phyloP scores from a whole-genome alignment of 64 coral and sea anemone species.

The Pachyseris speciosa region DNA sequence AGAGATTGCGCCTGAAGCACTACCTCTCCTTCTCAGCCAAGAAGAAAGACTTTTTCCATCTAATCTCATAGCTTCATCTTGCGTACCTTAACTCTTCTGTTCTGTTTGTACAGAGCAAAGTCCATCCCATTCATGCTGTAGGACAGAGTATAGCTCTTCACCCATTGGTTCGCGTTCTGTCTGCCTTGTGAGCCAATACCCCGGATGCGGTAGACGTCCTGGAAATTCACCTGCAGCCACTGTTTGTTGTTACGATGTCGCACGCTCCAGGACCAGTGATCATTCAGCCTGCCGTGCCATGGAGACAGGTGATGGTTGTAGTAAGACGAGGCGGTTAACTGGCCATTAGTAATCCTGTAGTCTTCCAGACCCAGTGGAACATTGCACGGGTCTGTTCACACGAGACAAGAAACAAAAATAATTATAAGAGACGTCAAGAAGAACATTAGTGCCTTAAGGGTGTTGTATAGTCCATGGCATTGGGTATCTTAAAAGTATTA shows the following conservation, averaged over 20 bases:
- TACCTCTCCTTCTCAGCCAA: no score
- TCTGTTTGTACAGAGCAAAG: slow-evolving; percentile 43
- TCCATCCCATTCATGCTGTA: slow-evolving; percentile 29
- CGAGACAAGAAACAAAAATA: neutral
- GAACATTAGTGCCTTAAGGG: no score
- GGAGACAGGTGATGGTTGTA: slow-evolving; percentile 40
- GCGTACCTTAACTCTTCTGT: slow-evolving; percentile 52
- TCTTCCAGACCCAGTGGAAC: slow-evolving; percentile 69
- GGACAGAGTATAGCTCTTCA: slow-evolving; percentile 48
- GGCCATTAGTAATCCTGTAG: slow-evolving; percentile 40
- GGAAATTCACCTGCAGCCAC: slow-evolving; percentile 67
- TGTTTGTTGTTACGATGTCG: slow-evolving; percentile 31
- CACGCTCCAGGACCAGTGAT: slow-evolving; percentile 68
- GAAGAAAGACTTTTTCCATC: no score
- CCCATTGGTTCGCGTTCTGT: slow-evolving; percentile 70
- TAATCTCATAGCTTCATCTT: neutral
- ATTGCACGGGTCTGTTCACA: slow-evolving; percentile 25
- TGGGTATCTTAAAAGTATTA: no score
- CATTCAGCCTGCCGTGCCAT: slow-evolving; percentile 51
- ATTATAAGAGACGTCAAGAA: neutral
- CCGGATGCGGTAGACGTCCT: slow-evolving; percentile 12
- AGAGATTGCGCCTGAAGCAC: no score
- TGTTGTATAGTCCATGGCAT: no score
- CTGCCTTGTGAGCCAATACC: slow-evolving; percentile 68
- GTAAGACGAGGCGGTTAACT: slow-evolving; percentile 49